A percentile compares a stretch with the other conserved stretches of the same genome.
These are phyloP conservation scores for Kuschelorhynchus macadamiae DNA, from an alignment of 2,888 invertebrate species.

Conservation along the genomic window DNA sequence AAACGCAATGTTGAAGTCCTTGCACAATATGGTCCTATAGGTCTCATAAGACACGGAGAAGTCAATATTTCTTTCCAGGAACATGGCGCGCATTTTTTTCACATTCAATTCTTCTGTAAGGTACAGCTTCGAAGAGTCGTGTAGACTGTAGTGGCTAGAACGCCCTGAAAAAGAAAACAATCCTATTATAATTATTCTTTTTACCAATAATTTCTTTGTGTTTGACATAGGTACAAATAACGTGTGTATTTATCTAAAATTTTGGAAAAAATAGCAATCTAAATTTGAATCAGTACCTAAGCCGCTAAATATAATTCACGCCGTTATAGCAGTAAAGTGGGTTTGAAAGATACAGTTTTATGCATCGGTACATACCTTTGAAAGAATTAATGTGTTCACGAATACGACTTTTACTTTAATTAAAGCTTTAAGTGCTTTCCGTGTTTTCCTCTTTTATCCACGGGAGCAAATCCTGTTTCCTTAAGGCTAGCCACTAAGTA, in stretches of 20 bases:
- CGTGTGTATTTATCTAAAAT: too few species aligned
- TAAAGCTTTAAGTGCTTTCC: neutral
- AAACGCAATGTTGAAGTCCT: constrained; percentile 45
- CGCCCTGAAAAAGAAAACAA: too few species aligned
- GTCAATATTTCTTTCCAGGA: constrained; percentile 19
- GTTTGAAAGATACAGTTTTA: neutral
- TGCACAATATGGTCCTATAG: constrained; percentile 40
- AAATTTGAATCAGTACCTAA: too few species aligned
- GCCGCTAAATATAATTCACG: too few species aligned
- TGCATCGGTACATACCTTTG: constrained; percentile 1
- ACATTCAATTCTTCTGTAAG: constrained; percentile 30
- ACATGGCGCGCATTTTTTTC: constrained; percentile 34
- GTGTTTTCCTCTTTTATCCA: constrained; percentile 1
- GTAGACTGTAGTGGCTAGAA: constrained; percentile 16
- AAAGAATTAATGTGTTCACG: constrained; percentile 2
- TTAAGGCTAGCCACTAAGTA: neutral
- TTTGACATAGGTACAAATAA: too few species aligned
- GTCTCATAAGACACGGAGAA: constrained; percentile 39
- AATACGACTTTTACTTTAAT: neutral
- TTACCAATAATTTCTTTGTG: too few species aligned
- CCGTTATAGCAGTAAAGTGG: too few species aligned
- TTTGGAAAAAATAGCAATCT: too few species aligned
- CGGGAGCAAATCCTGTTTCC: neutral
- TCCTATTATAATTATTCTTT: too few species aligned
- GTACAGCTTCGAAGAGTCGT: constrained; percentile 22